Percentiles rank a stretch among this genome's conserved stretches.
phyloP scores from a whole-genome alignment of 2,113 vertebrate genomes.

The Ceyx melanurus region DNA sequence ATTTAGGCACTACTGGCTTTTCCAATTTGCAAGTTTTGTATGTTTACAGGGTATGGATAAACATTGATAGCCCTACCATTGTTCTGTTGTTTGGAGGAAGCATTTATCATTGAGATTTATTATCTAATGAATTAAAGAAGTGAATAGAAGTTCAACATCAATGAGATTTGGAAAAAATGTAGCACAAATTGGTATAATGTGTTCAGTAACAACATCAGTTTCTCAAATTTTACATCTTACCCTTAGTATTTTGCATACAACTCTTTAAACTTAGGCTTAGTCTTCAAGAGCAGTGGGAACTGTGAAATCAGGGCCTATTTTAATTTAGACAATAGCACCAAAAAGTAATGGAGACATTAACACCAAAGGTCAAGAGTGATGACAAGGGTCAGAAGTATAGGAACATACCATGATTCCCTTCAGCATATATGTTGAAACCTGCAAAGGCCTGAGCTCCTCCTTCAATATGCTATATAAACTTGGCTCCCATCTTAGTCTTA shows the following conservation, averaged over 20 bases:
- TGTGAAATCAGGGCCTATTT: background rate
- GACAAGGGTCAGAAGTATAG: background rate
- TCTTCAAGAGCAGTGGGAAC: background rate
- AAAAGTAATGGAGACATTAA: background rate
- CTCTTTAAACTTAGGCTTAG: background rate
- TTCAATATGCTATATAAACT: background rate
- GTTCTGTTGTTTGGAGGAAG: background rate
- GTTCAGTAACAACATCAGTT: background rate
- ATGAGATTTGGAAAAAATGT: background rate
- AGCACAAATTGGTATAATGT: background rate
- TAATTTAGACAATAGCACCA: background rate
- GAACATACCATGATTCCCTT: background rate
- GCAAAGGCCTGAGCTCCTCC: background rate
- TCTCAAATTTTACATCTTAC: background rate
- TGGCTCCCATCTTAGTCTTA: background rate
- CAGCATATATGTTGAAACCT: background rate
- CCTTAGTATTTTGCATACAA: background rate
- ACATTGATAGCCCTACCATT: slow-evolving; percentile 19
- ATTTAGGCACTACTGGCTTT: background rate
- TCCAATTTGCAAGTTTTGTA: background rate
- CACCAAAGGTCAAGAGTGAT: background rate
- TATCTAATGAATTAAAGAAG: background rate
- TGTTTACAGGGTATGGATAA: slow-evolving; percentile 3
- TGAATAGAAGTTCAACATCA: background rate
- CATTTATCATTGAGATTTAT: slow-evolving; percentile 20